Conservation (phyloP, 1,140 invertebrate genomes). For the Drosophila setifemur region DNA sequence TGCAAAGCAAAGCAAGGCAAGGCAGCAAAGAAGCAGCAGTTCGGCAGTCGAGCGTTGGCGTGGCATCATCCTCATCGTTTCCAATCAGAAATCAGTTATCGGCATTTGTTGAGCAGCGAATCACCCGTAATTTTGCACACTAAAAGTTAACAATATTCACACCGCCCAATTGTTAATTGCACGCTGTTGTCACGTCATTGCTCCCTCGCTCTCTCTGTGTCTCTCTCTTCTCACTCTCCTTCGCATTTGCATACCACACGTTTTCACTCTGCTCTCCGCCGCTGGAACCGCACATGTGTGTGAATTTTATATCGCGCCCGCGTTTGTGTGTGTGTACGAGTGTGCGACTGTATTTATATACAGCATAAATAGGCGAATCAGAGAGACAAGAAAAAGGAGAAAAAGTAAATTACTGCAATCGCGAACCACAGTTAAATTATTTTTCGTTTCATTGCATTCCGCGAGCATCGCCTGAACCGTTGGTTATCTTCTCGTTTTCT, state of each 20-base stretch:
- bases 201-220: slow-evolving; percentile 22
- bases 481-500: slow-evolving; percentile 32
- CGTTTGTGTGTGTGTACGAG: slow-evolving; percentile 9
- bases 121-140: slow-evolving; percentile 11
- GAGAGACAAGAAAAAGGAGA: slow-evolving; percentile 36
- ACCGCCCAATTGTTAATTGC: slow-evolving; percentile 40
- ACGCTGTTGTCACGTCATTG: slow-evolving; percentile 58
- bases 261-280: slow-evolving; percentile 50
- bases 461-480: slow-evolving; percentile 27
- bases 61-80: slow-evolving; percentile 61
- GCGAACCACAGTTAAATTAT: slow-evolving; percentile 66
- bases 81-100: slow-evolving; percentile 20
- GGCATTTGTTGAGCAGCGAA: not conserved
- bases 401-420: slow-evolving; percentile 72
- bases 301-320: slow-evolving; percentile 12
- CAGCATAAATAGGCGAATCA: slow-evolving; percentile 67
- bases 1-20: no score
- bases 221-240: slow-evolving; percentile 23
- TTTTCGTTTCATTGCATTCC: slow-evolving; percentile 45
- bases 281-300: slow-evolving; percentile 45
- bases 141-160: slow-evolving; percentile 31
- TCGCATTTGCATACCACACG: slow-evolving; percentile 59
- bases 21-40: not conserved
- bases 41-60: slow-evolving; percentile 39
- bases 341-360: slow-evolving; percentile 21